A percentile compares a stretch with the other conserved stretches of the same genome.
These are phyloP conservation scores for Acleris emargana DNA, from an alignment of 2,888 invertebrate genomes.

Conservation along the genomic window DNA sequence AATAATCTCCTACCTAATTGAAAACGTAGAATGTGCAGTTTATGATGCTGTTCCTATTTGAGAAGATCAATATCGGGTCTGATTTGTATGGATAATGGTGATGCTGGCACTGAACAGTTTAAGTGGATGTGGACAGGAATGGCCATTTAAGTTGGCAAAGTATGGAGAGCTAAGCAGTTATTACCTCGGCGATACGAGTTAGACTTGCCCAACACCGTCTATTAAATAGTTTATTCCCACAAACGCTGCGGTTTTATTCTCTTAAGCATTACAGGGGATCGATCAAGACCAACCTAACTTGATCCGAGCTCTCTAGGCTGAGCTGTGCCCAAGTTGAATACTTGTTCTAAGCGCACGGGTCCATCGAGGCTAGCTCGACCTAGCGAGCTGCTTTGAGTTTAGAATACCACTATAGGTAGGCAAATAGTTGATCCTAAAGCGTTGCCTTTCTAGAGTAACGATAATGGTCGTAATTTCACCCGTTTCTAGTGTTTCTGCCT, in stretches of 20 bases:
- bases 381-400: too few species aligned
- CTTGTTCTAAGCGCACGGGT: too few species aligned
- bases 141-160: conserved; percentile 14
- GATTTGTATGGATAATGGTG: too few species aligned
- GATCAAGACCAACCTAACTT: too few species aligned
- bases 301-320: too few species aligned
- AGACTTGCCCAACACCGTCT: conserved; percentile 22
- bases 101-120: too few species aligned
- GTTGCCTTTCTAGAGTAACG: conserved; percentile 24
- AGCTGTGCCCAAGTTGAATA: too few species aligned
- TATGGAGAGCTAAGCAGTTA: conserved; percentile 18
- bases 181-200: conserved; percentile 29
- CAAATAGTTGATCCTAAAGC: conserved; percentile 19
- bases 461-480: conserved; percentile 20
- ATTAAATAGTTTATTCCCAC: conserved; percentile 27
- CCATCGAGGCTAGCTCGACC: too few species aligned
- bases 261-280: too few species aligned
- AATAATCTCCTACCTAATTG: conserved; percentile 13
- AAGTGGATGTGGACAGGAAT: conserved; percentile 13
- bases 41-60: conserved; percentile 16
- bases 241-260: neutral
- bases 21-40: conserved; percentile 8
- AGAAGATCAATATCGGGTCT: too few species aligned
- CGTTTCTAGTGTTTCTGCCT: conserved; percentile 13
- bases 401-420: conserved; percentile 4